Conservation (phyloP, 2,113 vertebrate species). For the Rhinolophus ferrumequinum region DNA sequence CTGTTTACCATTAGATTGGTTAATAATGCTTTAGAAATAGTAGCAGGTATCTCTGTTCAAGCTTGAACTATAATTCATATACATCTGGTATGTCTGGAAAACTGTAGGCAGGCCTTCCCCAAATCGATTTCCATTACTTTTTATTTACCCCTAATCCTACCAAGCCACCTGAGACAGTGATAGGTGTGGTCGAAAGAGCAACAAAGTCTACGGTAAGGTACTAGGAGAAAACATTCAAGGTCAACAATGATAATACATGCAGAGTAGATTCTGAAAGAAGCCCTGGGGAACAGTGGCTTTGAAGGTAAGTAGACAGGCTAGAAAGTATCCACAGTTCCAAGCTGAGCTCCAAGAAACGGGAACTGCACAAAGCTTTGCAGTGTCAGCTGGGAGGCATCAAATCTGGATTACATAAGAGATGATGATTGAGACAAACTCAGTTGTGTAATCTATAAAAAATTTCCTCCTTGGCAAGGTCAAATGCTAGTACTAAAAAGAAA, state of each 20-base stretch:
- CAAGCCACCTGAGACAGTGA: not conserved
- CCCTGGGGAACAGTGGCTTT: accelerated
- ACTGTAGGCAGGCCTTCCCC: not conserved
- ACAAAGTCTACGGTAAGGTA: not conserved
- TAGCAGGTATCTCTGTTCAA: not conserved
- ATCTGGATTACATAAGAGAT: not conserved
- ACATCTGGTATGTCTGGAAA: not conserved
- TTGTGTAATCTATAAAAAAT: not conserved
- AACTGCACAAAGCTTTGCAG: not conserved
- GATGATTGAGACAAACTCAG: not conserved
- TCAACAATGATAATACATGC: not conserved
- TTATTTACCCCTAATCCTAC: not conserved
- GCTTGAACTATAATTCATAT: constrained; percentile 1
- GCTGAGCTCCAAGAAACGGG: not conserved
- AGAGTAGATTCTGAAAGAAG: not conserved
- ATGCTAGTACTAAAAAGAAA: not conserved
- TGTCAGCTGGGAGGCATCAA: not conserved
- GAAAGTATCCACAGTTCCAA: not conserved
- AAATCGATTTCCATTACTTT: not conserved
- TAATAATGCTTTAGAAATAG: constrained; percentile 52
- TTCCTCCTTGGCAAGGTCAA: not conserved
- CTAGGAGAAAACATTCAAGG: not conserved
- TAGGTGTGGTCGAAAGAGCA: not conserved
- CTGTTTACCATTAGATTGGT: not conserved
- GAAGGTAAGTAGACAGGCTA: not conserved